phyloP scores from a whole-genome alignment of 2,113 vertebrate genomes.

The Columba janthina region DNA sequence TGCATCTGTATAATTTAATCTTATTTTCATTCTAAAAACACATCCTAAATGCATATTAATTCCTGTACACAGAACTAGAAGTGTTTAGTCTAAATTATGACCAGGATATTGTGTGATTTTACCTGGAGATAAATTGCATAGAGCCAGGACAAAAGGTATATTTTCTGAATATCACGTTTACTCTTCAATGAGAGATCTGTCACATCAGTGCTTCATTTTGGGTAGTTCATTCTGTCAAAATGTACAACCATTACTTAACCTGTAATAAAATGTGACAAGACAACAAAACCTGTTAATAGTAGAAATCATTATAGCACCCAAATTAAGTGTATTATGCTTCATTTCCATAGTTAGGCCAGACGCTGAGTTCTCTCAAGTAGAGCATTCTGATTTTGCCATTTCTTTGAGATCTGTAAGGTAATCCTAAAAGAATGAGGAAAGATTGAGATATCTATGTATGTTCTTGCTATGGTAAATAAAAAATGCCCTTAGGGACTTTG shows the following conservation, averaged over 20 bases:
- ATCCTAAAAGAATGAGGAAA: background rate
- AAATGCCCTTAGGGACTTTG: background rate
- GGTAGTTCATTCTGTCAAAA: background rate
- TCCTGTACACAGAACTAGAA: background rate
- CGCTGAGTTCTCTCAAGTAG: background rate
- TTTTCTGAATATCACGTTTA: background rate
- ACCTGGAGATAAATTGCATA: background rate
- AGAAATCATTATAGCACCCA: background rate
- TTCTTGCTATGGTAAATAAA: conserved; percentile 16
- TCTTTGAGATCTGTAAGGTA: background rate
- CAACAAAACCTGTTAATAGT: background rate
- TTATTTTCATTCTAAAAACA: background rate
- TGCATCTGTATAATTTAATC: background rate
- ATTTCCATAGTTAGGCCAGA: background rate
- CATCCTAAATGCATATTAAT: background rate
- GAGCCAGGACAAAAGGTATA: background rate
- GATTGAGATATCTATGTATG: background rate
- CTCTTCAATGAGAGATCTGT: background rate
- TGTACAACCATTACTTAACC: background rate
- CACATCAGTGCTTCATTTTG: background rate
- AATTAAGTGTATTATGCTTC: background rate
- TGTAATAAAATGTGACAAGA: background rate
- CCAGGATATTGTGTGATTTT: background rate
- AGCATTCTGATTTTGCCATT: background rate
- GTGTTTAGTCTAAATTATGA: background rate